These are phyloP conservation scores for Poeciliopsis retropinna DNA, from an alignment of 2,113 vertebrate genomes.

Conservation along the genomic window DNA sequence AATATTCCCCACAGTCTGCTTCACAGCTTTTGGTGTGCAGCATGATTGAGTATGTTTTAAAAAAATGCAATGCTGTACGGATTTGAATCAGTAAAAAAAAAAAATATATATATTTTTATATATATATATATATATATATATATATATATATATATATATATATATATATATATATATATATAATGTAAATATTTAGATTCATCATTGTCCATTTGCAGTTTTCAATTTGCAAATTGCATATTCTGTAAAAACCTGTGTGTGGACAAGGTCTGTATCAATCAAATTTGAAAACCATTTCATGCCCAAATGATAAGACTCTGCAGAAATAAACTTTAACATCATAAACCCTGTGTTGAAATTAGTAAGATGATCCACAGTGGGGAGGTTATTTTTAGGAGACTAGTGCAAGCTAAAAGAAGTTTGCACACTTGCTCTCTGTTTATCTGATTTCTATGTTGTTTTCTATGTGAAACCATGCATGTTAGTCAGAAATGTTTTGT, in stretches of 20 bases:
- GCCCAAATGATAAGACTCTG: not conserved
- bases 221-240: no score
- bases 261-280: no score
- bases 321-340: not conserved
- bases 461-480: conserved; percentile 7
- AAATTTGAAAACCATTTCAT: not conserved
- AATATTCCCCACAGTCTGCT: not conserved
- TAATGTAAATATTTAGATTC: no score
- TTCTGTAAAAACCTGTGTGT: not conserved
- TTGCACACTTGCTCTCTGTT: conserved; percentile 24
- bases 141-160: no score
- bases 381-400: conserved; percentile 43
- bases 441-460: conserved; percentile 8
- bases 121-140: no score
- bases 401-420: conserved; percentile 12
- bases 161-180: no score
- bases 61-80: not conserved
- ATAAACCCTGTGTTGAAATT: not conserved
- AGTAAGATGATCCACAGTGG: conserved; percentile 38
- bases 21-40: not conserved
- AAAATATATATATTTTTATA: no score
- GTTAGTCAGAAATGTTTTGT: conserved; percentile 25
- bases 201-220: no score
- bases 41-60: conserved; percentile 1
- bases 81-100: not conserved